Evolutionary conservation across 2,888 invertebrate species (phyloP).

Genomic region (Baronia brevicornis): DNA sequence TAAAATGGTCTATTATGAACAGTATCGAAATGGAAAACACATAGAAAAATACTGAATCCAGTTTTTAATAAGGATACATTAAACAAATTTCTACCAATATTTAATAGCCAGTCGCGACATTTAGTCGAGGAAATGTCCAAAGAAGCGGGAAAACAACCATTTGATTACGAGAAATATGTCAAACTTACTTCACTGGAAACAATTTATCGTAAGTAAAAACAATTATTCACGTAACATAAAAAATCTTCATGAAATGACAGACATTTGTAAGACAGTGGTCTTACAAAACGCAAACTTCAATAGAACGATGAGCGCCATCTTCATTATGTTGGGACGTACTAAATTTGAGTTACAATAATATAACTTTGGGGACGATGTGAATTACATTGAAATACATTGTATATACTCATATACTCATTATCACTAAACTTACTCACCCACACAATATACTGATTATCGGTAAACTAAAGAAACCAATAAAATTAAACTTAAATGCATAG

Average conservation of each 20-base stretch:
- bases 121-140: constrained; percentile 53
- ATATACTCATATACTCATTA: too few species aligned
- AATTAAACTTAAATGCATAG: too few species aligned
- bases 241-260: not conserved
- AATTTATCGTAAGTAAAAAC: constrained; percentile 70
- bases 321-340: too few species aligned
- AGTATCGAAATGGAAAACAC: constrained; percentile 75
- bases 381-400: too few species aligned
- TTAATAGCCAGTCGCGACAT: constrained; percentile 73
- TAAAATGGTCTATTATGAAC: too few species aligned
- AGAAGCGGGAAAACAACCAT: constrained; percentile 30
- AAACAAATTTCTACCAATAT: constrained; percentile 78
- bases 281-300: not conserved
- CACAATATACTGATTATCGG: too few species aligned
- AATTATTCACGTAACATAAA: not conserved
- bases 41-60: constrained; percentile 78
- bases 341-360: too few species aligned
- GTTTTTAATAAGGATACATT: constrained; percentile 80
- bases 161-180: constrained; percentile 71
- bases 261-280: not conserved
- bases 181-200: constrained; percentile 77
- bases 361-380: too few species aligned
- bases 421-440: too few species aligned
- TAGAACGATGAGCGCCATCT: too few species aligned
- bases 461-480: too few species aligned